Evolutionary conservation across 2,888 invertebrate species (phyloP), one percentile per base, ranked within the genome.

Genomic region (Andrena hattorfiana): DNA sequence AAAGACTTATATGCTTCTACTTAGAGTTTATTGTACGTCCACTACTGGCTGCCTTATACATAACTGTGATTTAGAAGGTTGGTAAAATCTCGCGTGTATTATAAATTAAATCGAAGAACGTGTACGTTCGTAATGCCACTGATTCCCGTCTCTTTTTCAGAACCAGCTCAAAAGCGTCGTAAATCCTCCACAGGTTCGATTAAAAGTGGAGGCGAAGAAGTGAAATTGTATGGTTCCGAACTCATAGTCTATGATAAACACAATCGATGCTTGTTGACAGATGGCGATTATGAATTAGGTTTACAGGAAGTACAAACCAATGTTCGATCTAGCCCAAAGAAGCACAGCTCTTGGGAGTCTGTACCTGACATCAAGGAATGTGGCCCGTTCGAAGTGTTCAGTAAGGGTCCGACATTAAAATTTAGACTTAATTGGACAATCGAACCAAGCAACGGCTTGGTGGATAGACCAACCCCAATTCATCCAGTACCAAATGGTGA

Each of bases 251-350:
- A 98, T 92, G 98, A 99, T 93, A 98, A 98, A 93, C 97, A 98
- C 91, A 97, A 97, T 92, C 96, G 98, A 20, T 98, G 98, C 92
- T 95, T 98, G 74, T 95, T 98, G 68, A 97, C 97, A 0, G 98
- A 98, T 88, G 99, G 98, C 3, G 98, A 98, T 93, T 99, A 99
- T 94, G 98, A 98, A 93, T 95, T 99, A 77, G 96, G 97, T 69
- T 94, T 99, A 83, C 97, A 97, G 90, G 97, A 98, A 90, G 95
- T 97, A 54, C 94, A 94, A 80, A 91, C 93, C 20, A 94, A 93
- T 81, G 92, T 94, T 54, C 91, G 94, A 71, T 92, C 94, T 60
- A 94, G 95, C 82, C 97, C 97, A 13, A 96, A 96, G 92, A 97
- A 97, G 91, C 95, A 95, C 90, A 96, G 97, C n/a, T 97, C 95